Evolutionary conservation across 2,797 vertebrate species (phyloP).

Genomic region (Neoniphon sammara): DNA sequence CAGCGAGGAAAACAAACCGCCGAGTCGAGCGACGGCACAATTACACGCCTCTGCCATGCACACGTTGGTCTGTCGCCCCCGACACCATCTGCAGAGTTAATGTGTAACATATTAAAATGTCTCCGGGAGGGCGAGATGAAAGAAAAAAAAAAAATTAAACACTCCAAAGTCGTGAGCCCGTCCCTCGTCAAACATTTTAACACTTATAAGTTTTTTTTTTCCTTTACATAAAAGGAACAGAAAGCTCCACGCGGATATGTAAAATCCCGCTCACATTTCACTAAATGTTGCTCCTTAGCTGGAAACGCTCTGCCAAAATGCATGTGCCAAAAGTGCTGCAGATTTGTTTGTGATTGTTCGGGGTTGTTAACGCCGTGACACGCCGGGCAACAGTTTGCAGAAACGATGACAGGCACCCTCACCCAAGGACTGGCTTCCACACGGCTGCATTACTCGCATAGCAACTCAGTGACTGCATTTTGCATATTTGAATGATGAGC

Average conservation of each 20-base stretch:
- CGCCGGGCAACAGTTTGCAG: slow-evolving; percentile 5
- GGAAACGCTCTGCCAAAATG: slow-evolving; percentile 24
- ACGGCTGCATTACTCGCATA: background rate
- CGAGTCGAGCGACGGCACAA: slow-evolving; percentile 70
- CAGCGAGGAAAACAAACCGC: slow-evolving; percentile 71
- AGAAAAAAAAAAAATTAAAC: slow-evolving; percentile 55
- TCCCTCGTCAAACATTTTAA: slow-evolving; percentile 70
- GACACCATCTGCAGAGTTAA: slow-evolving; percentile 73
- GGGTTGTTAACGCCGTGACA: slow-evolving; percentile 5
- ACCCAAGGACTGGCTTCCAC: background rate
- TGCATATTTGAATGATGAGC: background rate
- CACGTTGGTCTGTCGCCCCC: slow-evolving; percentile 63
- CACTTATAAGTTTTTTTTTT: slow-evolving; percentile 48
- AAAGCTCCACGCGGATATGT: slow-evolving; percentile 39
- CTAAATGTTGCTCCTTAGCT: slow-evolving; percentile 22
- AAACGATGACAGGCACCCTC: background rate
- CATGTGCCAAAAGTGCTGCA: slow-evolving; percentile 25
- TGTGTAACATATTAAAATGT: slow-evolving; percentile 76
- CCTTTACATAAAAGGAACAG: slow-evolving; percentile 47
- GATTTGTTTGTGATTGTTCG: slow-evolving; percentile 10
- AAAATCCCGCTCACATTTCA: slow-evolving; percentile 46
- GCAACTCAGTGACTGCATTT: slow-evolving; percentile 2
- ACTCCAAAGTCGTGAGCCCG: slow-evolving; percentile 58
- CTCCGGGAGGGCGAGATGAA: slow-evolving; percentile 68
- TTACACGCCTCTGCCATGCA: slow-evolving; percentile 67